phyloP scores from a whole-genome alignment of 37 sponge, comb jelly and placozoan genomes.

The Agelas oroides region DNA sequence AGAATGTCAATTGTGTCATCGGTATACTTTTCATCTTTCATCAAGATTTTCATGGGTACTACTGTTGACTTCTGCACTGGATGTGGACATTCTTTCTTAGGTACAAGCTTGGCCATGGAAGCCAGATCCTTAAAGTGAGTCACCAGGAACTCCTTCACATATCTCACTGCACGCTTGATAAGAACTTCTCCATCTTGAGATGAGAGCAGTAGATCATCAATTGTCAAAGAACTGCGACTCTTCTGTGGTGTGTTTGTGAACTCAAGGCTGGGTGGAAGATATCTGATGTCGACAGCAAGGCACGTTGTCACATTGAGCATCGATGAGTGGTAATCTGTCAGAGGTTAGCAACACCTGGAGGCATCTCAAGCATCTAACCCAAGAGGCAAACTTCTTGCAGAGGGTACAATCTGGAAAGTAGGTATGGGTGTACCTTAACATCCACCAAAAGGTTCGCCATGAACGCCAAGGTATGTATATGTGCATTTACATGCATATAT shows the following conservation, averaged over 20 bases:
- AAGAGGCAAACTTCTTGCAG: too few species aligned
- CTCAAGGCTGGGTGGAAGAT: neutral
- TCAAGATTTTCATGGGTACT: conserved; percentile 15
- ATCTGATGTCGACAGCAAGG: neutral
- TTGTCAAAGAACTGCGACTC: neutral
- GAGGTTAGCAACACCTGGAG: neutral
- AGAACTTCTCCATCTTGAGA: conserved; percentile 4
- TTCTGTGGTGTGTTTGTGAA: neutral
- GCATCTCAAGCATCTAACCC: too few species aligned
- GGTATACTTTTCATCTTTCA: conserved; percentile 24
- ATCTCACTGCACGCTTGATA: neutral
- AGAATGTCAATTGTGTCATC: conserved; percentile 43
- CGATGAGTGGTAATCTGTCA: neutral
- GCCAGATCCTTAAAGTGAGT: neutral
- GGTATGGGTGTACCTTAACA: too few species aligned
- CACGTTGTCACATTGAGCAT: conserved; percentile 10
- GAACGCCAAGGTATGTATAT: neutral
- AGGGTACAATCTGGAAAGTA: too few species aligned
- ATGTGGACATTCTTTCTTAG: neutral
- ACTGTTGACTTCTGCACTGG: neutral
- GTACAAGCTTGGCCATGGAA: neutral
- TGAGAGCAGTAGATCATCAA: neutral
- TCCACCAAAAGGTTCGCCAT: too few species aligned
- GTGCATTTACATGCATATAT: neutral
- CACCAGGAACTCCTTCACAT: conserved; percentile 21